These are phyloP conservation scores for Protonibea diacanthus DNA, from an alignment of 2,797 vertebrate species.

Conservation along the genomic window DNA sequence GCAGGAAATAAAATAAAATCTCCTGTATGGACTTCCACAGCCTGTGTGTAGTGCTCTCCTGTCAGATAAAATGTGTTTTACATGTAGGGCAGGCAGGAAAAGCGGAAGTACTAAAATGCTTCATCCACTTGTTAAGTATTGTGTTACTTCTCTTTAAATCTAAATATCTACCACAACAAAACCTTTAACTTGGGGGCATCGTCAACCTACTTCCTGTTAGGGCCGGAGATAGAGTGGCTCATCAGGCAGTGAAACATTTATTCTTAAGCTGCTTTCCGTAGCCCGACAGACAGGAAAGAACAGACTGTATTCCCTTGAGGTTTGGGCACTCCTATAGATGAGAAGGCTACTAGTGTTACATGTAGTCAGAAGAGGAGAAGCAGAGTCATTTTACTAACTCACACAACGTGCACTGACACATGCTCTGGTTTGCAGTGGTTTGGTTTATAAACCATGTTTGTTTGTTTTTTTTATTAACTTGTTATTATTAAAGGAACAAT, in stretches of 20 bases:
- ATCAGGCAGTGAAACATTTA: slow-evolving; percentile 53
- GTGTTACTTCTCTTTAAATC: slow-evolving; percentile 34
- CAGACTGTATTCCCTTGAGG: slow-evolving; percentile 45
- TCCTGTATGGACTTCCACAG: neutral
- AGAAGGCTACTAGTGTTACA: slow-evolving; percentile 62
- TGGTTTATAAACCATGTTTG: neutral
- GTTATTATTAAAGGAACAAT: neutral
- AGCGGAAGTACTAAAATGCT: slow-evolving; percentile 7
- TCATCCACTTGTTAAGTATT: slow-evolving; percentile 13
- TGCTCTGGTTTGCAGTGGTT: neutral
- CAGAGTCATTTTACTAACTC: slow-evolving; percentile 44
- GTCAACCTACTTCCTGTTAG: slow-evolving; percentile 56
- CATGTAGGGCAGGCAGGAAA: neutral
- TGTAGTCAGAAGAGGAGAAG: slow-evolving; percentile 20
- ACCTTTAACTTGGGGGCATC: slow-evolving; percentile 53
- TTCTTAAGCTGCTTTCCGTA: slow-evolving; percentile 56
- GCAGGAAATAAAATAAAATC: neutral
- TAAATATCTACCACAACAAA: slow-evolving; percentile 34
- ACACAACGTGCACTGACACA: neutral
- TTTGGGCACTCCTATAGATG: slow-evolving; percentile 43
- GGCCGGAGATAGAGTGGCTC: slow-evolving; percentile 31
- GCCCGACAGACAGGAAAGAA: slow-evolving; percentile 43
- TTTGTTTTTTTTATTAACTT: neutral
- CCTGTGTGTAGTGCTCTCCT: neutral
- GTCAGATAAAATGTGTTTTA: neutral